These are phyloP conservation scores for Ooceraea biroi DNA, from an alignment of 1,140 invertebrate genomes.

Conservation along the genomic window DNA sequence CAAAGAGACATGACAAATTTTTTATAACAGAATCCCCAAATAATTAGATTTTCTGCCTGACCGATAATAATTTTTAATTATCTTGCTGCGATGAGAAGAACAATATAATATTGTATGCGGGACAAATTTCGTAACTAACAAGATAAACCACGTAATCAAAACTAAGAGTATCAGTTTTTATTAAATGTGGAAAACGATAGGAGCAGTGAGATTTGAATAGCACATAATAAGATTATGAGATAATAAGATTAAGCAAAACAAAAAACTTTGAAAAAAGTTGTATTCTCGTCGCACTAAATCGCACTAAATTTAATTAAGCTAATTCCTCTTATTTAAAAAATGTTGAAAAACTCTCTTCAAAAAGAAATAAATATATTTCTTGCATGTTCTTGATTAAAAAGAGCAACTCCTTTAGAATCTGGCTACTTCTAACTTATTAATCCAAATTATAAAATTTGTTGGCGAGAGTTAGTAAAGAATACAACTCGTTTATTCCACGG, in stretches of 20 bases:
- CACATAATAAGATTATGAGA: conserved; percentile 15
- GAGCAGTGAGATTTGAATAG: not conserved
- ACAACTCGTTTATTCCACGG: conserved; percentile 11
- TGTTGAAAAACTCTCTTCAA: not conserved
- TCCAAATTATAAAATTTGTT: conserved; percentile 1
- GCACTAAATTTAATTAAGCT: not conserved
- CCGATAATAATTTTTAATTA: conserved; percentile 38
- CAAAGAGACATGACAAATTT: not conserved
- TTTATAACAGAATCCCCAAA: conserved; percentile 7
- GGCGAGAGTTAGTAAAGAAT: not conserved
- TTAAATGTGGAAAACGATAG: not conserved
- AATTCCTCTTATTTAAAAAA: not conserved
- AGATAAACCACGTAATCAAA: not conserved
- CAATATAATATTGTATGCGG: not conserved
- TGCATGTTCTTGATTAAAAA: not conserved
- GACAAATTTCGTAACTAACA: not conserved
- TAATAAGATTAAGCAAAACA: not conserved
- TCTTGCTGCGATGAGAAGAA: not conserved
- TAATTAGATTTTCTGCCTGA: conserved; percentile 13
- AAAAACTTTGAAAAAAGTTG: not conserved
- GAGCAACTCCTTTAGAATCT: not conserved
- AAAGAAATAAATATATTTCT: conserved; percentile 2
- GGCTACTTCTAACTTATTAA: not conserved
- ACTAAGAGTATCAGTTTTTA: not conserved
- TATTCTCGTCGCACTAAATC: not conserved